phyloP scores from a whole-genome alignment of 1,140 invertebrate genomes.

The Steinernema khuongi region DNA sequence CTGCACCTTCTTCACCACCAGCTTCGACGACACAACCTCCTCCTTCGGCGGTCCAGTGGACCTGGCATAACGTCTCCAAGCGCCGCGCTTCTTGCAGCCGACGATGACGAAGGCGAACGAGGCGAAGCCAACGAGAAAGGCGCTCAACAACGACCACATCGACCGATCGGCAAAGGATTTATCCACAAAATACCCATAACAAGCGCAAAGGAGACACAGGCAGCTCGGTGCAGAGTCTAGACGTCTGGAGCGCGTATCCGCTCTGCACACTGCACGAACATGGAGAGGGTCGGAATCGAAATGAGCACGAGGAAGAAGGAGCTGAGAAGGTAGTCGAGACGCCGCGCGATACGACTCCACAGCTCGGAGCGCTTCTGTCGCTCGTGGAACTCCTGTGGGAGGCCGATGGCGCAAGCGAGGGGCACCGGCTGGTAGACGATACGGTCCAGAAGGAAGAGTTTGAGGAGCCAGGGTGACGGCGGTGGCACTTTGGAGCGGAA shows the following conservation, averaged over 20 bases:
- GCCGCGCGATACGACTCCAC: constrained; percentile 32
- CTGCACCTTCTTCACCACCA: too few species aligned
- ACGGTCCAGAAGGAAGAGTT: constrained; percentile 23
- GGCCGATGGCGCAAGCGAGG: background rate
- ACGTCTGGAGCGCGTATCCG: constrained; percentile 12
- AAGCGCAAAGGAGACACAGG: background rate
- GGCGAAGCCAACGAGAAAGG: background rate
- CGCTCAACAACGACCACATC: background rate
- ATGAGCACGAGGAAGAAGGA: constrained; percentile 34
- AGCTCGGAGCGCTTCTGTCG: constrained; percentile 25
- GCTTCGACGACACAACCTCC: background rate
- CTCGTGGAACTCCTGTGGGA: constrained; percentile 23
- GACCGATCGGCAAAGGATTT: background rate
- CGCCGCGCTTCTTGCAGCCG: background rate
- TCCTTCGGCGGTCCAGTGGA: background rate
- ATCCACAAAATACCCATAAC: constrained; percentile 7
- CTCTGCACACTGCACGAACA: constrained; percentile 30
- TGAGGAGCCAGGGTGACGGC: constrained; percentile 33
- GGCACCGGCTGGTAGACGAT: background rate
- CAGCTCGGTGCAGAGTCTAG: background rate
- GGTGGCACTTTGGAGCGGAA: constrained; percentile 23
- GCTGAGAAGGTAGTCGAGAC: constrained; percentile 29
- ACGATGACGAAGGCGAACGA: background rate
- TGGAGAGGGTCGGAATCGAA: constrained; percentile 34
- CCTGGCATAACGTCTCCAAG: background rate